Evolutionary conservation across 1,140 invertebrate genomes (phyloP).

Genomic region (Drosophila cardini): DNA sequence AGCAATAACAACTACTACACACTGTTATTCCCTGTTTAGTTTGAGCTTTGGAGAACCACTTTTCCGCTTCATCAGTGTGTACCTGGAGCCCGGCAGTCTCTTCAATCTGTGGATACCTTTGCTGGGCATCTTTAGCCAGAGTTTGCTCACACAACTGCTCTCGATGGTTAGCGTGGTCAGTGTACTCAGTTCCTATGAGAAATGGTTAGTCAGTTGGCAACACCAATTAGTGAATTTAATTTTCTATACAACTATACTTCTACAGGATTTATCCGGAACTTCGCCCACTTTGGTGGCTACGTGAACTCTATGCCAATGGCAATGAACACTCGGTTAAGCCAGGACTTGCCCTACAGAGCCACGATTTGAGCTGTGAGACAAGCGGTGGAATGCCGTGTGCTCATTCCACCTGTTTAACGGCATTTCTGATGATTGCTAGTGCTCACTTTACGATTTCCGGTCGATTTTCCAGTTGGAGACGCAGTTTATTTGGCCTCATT

Average conservation of each 20-base stretch:
- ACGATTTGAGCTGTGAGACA: conserved; percentile 70
- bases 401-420: conserved; percentile 61
- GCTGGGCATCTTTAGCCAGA: conserved; percentile 59
- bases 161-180: conserved; percentile 54
- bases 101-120: conserved; percentile 66
- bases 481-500: neutral
- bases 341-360: conserved; percentile 45
- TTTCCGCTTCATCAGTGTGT: conserved; percentile 48
- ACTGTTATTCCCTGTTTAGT: conserved; percentile 20
- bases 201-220: conserved; percentile 58
- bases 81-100: conserved; percentile 51
- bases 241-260: neutral
- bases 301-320: conserved; percentile 49
- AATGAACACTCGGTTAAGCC: conserved; percentile 1
- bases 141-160: conserved; percentile 55
- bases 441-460: neutral
- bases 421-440: conserved; percentile 48
- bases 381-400: conserved; percentile 69
- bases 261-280: conserved; percentile 66
- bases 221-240: too few relatives aligned
- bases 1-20: neutral
- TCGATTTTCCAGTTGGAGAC: neutral
- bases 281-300: conserved; percentile 73
- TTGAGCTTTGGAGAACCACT: conserved; percentile 44
- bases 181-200: conserved; percentile 59